Conservation (phyloP, 1,140 invertebrate genomes). For the Halictus rubicundus region DNA sequence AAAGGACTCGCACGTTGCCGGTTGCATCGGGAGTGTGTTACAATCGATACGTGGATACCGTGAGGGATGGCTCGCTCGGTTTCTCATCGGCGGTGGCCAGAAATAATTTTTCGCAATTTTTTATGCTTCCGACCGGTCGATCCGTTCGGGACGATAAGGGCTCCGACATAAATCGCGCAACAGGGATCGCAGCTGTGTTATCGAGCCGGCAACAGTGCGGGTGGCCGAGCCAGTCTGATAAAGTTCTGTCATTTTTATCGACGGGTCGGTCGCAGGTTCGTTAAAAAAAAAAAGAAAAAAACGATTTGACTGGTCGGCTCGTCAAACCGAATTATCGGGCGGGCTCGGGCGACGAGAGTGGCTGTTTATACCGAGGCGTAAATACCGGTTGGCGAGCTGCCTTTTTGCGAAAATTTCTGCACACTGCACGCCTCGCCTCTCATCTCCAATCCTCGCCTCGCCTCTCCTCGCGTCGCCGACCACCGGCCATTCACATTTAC, state of each 20-base stretch:
- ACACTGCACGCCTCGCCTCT: too few species aligned
- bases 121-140: conserved; percentile 41
- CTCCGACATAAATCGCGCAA: conserved; percentile 55
- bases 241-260: conserved; percentile 66
- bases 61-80: conserved; percentile 42
- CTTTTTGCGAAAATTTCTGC: background rate
- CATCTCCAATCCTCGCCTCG: too few species aligned
- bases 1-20: background rate
- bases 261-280: conserved; percentile 55
- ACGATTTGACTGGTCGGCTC: conserved; percentile 23
- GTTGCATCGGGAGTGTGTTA: background rate
- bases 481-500: background rate
- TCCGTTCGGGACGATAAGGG: conserved; percentile 42
- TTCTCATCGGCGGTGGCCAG: conserved; percentile 21
- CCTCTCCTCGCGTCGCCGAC: too few species aligned
- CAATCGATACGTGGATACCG: conserved; percentile 29
- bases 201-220: conserved; percentile 54
- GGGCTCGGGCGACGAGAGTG: background rate
- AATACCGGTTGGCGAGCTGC: background rate
- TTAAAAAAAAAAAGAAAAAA: conserved; percentile 43
- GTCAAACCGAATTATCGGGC: conserved; percentile 42
- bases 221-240: conserved; percentile 52
- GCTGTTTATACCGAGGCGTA: conserved; percentile 15
- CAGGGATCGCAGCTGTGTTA: conserved; percentile 52
- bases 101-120: conserved; percentile 65